Conservation (phyloP, 2,797 vertebrate species). For the Tenualosa thibaudeaui region DNA sequence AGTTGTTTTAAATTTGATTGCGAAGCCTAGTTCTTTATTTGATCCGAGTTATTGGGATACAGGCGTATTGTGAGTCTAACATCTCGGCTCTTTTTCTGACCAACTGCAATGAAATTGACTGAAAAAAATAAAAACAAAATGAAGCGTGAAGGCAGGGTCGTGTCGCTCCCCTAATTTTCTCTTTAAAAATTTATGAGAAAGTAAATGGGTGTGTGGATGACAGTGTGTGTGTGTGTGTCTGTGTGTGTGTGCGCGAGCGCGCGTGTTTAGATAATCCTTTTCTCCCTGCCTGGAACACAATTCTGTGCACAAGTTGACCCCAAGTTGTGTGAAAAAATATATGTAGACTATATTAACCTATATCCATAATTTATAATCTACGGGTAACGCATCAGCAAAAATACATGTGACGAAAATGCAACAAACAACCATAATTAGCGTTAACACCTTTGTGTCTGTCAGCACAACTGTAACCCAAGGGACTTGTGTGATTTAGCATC, state of each 20-base stretch:
- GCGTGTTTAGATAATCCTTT: background rate
- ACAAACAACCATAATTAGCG: background rate
- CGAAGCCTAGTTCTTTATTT: background rate
- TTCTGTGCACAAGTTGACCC: background rate
- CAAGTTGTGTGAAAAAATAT: background rate
- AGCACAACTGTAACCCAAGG: background rate
- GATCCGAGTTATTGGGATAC: background rate
- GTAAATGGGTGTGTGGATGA: background rate
- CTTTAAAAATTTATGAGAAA: too few relatives aligned
- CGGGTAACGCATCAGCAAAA: background rate
- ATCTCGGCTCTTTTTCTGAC: background rate
- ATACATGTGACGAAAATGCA: background rate
- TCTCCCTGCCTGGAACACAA: background rate
- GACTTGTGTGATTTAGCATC: background rate
- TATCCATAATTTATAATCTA: background rate
- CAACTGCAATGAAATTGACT: too few relatives aligned
- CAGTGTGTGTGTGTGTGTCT: too few relatives aligned
- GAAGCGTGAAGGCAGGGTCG: too few relatives aligned
- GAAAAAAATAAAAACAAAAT: too few relatives aligned
- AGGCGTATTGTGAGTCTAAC: background rate
- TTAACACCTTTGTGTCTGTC: background rate
- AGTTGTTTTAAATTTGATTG: slow-evolving; percentile 54
- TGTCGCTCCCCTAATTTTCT: too few relatives aligned
- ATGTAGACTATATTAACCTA: background rate
- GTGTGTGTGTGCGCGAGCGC: too few relatives aligned